phyloP scores from a whole-genome alignment of 2,113 vertebrate genomes.

The Lepus americanus region DNA sequence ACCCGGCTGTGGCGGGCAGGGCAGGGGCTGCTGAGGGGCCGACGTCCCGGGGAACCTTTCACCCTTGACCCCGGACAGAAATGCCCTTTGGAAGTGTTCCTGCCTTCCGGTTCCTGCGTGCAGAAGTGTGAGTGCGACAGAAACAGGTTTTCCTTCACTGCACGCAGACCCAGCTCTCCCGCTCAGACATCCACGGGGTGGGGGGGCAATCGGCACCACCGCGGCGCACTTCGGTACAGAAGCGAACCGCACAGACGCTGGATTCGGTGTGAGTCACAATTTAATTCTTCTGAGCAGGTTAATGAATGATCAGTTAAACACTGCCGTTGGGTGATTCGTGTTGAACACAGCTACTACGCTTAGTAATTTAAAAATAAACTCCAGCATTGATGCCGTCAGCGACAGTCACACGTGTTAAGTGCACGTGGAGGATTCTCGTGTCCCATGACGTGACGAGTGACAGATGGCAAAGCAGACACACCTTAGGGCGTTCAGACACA shows the following conservation, averaged over 20 bases:
- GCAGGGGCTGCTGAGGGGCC: neutral
- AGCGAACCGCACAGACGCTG: slow-evolving; percentile 89
- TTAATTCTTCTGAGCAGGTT: slow-evolving; percentile 85
- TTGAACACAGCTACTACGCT: slow-evolving; percentile 82
- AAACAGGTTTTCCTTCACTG: slow-evolving; percentile 89
- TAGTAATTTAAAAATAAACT: slow-evolving; percentile 85
- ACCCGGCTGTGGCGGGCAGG: no score
- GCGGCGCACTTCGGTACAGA: slow-evolving; percentile 88
- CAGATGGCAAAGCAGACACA: slow-evolving; percentile 72
- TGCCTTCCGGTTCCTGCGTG: no score
- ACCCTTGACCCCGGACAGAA: neutral
- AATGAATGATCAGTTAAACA: slow-evolving; percentile 81
- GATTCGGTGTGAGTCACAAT: slow-evolving; percentile 85
- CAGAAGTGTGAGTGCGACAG: slow-evolving; percentile 30
- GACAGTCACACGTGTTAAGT: slow-evolving; percentile 82
- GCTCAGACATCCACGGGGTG: slow-evolving; percentile 82
- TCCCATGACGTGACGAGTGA: slow-evolving; percentile 78
- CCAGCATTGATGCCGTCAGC: slow-evolving; percentile 82
- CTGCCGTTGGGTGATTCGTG: slow-evolving; percentile 84
- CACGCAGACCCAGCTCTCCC: slow-evolving; percentile 89
- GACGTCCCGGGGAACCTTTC: neutral
- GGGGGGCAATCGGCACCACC: slow-evolving; percentile 70
- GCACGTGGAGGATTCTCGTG: slow-evolving; percentile 84
- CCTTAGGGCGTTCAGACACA: slow-evolving; percentile 73
- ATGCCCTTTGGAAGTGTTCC: neutral